phyloP scores from a whole-genome alignment of 2,888 invertebrate species.

The Melitaea athalia region DNA sequence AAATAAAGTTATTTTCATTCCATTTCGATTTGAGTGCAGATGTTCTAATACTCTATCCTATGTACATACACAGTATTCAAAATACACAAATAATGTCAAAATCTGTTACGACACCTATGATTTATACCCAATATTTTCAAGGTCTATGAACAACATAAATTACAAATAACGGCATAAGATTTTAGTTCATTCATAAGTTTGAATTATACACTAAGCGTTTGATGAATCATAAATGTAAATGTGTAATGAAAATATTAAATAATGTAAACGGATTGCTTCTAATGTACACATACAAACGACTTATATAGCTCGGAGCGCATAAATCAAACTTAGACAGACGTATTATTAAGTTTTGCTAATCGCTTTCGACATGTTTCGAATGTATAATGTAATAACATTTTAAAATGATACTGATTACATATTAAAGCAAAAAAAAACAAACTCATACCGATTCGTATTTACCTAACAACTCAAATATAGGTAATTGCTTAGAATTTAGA shows the following conservation, averaged over 20 bases:
- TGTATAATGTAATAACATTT: conserved; percentile 18
- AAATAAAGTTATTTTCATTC: neutral
- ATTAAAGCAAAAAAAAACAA: conserved; percentile 8
- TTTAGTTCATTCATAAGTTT: conserved; percentile 12
- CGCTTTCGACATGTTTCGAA: conserved; percentile 37
- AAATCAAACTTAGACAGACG: conserved; percentile 38
- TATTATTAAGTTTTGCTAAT: conserved; percentile 37
- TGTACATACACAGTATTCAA: neutral
- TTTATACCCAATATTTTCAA: neutral
- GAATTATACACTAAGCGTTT: conserved; percentile 14
- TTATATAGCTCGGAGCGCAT: conserved; percentile 31
- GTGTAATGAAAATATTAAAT: conserved; percentile 36
- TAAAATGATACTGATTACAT: conserved; percentile 23
- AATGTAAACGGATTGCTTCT: conserved; percentile 30
- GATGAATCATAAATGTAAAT: conserved; percentile 35
- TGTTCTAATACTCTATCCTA: too few species aligned
- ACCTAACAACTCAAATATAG: neutral
- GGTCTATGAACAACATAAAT: neutral
- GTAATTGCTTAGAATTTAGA: neutral
- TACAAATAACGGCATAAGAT: neutral
- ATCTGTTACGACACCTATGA: neutral
- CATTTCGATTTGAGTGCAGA: neutral
- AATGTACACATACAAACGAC: conserved; percentile 33
- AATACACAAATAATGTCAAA: neutral
- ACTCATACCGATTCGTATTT: neutral